Evolutionary conservation across 2,888 invertebrate species (phyloP).

Genomic region (Rhynchonema sp.): DNA sequence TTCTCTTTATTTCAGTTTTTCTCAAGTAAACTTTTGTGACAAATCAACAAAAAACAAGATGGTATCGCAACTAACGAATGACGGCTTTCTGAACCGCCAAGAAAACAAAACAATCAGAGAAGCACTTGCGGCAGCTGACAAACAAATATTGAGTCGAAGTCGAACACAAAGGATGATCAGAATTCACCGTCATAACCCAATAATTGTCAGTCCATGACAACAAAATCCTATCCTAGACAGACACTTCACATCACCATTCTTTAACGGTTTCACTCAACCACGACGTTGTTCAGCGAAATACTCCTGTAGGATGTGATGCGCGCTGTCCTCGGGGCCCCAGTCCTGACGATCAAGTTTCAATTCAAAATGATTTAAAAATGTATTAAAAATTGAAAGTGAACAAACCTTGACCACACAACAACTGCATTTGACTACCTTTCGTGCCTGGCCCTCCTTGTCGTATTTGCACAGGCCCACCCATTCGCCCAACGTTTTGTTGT

Average conservation of each 20-base stretch:
- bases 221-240: neutral
- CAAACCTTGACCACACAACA: conserved; percentile 80
- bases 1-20: no score
- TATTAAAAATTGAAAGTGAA: neutral
- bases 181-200: no score
- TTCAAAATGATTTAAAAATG: neutral
- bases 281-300: conserved; percentile 51
- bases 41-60: no score
- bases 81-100: no score
- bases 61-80: no score
- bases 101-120: no score
- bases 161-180: no score
- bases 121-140: no score
- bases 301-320: conserved; percentile 78
- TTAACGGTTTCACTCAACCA: no score
- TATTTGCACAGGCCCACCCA: conserved; percentile 99
- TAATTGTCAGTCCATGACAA: neutral
- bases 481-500: conserved; percentile 96
- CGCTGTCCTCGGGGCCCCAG: conserved; percentile 90
- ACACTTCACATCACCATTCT: neutral
- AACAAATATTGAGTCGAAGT: no score
- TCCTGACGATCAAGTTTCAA: conserved; percentile 48
- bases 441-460: conserved; percentile 93
- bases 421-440: conserved; percentile 94
- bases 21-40: no score